phyloP scores from a whole-genome alignment of 2,113 vertebrate genomes.

The Seriola rivoliana region DNA sequence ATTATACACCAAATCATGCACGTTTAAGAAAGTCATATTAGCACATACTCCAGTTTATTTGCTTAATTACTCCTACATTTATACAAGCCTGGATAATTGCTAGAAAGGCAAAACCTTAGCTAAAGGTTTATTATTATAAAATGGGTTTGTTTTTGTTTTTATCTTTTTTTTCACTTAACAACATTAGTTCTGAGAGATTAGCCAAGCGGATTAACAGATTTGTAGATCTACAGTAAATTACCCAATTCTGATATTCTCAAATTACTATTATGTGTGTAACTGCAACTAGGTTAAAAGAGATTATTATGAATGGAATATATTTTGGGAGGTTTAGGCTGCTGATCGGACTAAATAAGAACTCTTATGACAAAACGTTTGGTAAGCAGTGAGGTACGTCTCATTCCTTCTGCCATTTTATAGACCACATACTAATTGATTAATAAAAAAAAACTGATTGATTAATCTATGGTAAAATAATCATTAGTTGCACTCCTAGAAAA shows the following conservation, averaged over 20 bases:
- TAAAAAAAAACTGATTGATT: too few species aligned
- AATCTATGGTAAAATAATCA: not conserved
- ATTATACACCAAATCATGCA: constrained; percentile 73
- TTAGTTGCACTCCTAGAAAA: not conserved
- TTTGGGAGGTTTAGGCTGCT: not conserved
- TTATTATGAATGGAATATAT: not conserved
- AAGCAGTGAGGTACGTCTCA: constrained; percentile 15
- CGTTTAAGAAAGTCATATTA: constrained; percentile 56
- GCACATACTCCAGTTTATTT: constrained; percentile 53
- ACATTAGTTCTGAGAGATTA: constrained; percentile 10
- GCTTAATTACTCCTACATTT: constrained; percentile 68
- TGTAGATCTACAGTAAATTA: not conserved
- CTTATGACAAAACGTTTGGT: not conserved
- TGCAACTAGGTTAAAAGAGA: not conserved
- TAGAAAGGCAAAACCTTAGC: constrained; percentile 30
- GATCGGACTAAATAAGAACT: constrained; percentile 26
- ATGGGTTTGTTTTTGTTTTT: not conserved
- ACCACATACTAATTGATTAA: too few species aligned
- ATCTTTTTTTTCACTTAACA: not conserved
- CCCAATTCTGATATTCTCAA: not conserved
- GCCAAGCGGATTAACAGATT: not conserved
- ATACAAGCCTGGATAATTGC: constrained; percentile 43
- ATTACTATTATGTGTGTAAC: too few species aligned
- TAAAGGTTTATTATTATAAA: constrained; percentile 32
- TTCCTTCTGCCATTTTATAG: constrained; percentile 23